phyloP scores from a whole-genome alignment of 2,888 invertebrate species.

The Odontocolon sp. region DNA sequence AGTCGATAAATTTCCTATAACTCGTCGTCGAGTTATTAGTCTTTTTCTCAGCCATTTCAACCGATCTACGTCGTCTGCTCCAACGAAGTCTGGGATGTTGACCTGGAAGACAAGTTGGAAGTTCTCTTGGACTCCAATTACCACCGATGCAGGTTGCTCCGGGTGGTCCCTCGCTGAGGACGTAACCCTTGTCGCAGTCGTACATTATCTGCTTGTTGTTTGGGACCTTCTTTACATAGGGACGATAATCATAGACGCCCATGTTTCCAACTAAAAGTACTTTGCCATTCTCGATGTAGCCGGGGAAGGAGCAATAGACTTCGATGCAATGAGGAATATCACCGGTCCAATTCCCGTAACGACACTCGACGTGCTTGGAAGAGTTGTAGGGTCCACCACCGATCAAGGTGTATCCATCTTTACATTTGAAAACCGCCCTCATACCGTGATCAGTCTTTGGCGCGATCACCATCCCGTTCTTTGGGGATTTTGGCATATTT shows the following conservation, averaged over 20 bases:
- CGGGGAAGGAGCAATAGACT: slow-evolving; percentile 96
- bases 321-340: slow-evolving; percentile 91
- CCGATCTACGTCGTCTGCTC: slow-evolving; percentile 87
- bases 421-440: slow-evolving; percentile 95
- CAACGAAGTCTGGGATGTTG: slow-evolving; percentile 94
- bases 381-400: slow-evolving; percentile 85
- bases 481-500: slow-evolving; percentile 90
- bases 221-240: slow-evolving; percentile 94
- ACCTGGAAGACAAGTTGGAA: slow-evolving; percentile 92
- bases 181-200: slow-evolving; percentile 96
- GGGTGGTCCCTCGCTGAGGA: slow-evolving; percentile 92
- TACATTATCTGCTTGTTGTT: slow-evolving; percentile 98
- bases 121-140: slow-evolving; percentile 93
- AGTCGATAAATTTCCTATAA: slow-evolving; percentile 77
- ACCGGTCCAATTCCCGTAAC: slow-evolving; percentile 97
- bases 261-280: slow-evolving; percentile 96
- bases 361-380: slow-evolving; percentile 91
- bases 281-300: slow-evolving; percentile 93
- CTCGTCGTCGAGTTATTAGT: slow-evolving; percentile 46
- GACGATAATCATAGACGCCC: slow-evolving; percentile 97
- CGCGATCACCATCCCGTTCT: slow-evolving; percentile 97
- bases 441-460: slow-evolving; percentile 99
- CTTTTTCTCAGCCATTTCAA: slow-evolving; percentile 68
- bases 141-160: slow-evolving; percentile 98
- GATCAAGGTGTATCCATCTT: slow-evolving; percentile 94